A percentile compares a stretch with the other conserved stretches of the same genome.
These are phyloP conservation scores for Oostethus manadensis DNA, from an alignment of 2,113 vertebrate genomes.

Conservation along the genomic window DNA sequence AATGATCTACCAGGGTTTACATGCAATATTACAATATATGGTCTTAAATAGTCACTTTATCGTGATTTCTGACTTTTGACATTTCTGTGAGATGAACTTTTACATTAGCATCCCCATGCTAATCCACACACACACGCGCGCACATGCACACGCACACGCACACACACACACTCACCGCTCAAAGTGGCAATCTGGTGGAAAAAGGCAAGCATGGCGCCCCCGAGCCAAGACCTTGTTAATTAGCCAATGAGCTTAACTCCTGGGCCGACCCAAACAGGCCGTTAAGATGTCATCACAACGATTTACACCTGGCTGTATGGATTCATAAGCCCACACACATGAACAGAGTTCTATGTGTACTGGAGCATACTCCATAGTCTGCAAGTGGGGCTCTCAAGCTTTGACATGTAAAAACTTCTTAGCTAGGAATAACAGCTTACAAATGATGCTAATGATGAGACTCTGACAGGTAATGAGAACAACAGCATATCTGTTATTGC, in stretches of 20 bases:
- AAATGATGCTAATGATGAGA: neutral
- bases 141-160: conserved; percentile 1
- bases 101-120: conserved; percentile 1
- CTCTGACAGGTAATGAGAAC: no score
- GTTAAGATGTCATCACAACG: conserved; percentile 55
- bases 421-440: neutral
- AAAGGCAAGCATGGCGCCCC: conserved; percentile 44
- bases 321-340: conserved; percentile 20
- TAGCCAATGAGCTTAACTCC: conserved; percentile 46
- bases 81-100: neutral
- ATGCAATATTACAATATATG: no score
- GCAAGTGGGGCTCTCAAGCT: neutral
- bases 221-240: conserved; percentile 45
- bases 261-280: conserved; percentile 21
- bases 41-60: no score
- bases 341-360: conserved; percentile 1
- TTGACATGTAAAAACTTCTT: neutral
- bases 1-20: no score
- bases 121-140: neutral
- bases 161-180: conserved; percentile 35
- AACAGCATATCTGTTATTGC: no score
- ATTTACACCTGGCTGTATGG: conserved; percentile 33
- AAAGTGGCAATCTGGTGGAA: conserved; percentile 35
- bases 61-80: no score
- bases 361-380: conserved; percentile 1